phyloP scores from a whole-genome alignment of 2,113 vertebrate genomes.

The Tychaedon coryphoeus region DNA sequence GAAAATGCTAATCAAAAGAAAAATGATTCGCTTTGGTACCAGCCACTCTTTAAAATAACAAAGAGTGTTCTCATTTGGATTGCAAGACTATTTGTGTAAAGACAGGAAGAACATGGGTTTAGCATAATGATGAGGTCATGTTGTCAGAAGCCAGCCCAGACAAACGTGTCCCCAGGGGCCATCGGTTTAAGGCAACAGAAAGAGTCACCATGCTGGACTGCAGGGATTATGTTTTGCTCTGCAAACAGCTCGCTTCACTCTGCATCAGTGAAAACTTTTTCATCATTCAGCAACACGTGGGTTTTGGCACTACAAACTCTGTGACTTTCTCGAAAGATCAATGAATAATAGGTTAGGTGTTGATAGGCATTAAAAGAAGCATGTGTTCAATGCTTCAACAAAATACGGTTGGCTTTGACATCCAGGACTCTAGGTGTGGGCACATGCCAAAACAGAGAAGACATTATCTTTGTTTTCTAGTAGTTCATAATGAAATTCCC shows the following conservation, averaged over 20 bases:
- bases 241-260: background rate
- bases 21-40: slow-evolving; percentile 33
- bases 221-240: background rate
- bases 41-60: slow-evolving; percentile 47
- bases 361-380: background rate
- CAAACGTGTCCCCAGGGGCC: background rate
- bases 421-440: background rate
- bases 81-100: background rate
- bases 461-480: background rate
- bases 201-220: background rate
- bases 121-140: background rate
- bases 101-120: slow-evolving; percentile 35
- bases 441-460: background rate
- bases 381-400: background rate
- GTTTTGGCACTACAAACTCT: background rate
- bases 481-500: background rate
- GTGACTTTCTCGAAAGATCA: background rate
- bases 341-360: background rate
- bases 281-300: background rate
- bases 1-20: slow-evolving; percentile 46
- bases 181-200: background rate
- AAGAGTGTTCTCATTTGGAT: slow-evolving; percentile 8
- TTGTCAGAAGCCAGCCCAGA: background rate
- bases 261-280: background rate
- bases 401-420: background rate